These are phyloP conservation scores for Lethrus apterus DNA, from an alignment of 1,140 invertebrate genomes.

Conservation along the genomic window DNA sequence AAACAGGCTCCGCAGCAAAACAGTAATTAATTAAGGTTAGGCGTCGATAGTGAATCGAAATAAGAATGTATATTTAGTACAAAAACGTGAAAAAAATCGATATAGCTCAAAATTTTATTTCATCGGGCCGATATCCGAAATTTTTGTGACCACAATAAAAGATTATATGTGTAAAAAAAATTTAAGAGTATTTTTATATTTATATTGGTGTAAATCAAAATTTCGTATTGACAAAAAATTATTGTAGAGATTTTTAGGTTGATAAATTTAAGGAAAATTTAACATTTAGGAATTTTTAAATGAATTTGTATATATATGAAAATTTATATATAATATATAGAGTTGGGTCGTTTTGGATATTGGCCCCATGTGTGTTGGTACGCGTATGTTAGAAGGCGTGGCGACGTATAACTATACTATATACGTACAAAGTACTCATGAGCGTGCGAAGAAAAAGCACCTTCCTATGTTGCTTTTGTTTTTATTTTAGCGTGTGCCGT, in stretches of 20 bases:
- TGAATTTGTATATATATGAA: conserved; percentile 43
- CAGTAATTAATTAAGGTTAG: conserved; percentile 40
- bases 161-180: conserved; percentile 42
- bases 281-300: conserved; percentile 44
- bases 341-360: conserved; percentile 22
- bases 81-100: conserved; percentile 40
- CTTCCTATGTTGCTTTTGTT: conserved; percentile 41
- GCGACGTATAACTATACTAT: conserved; percentile 43
- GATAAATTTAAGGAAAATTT: conserved; percentile 40
- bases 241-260: conserved; percentile 40
- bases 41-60: conserved; percentile 42
- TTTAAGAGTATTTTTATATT: conserved; percentile 46
- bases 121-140: conserved; percentile 18
- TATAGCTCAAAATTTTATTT: conserved; percentile 44
- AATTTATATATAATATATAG: conserved; percentile 44
- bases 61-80: conserved; percentile 45
- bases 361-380: conserved; percentile 29
- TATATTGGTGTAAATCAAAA: conserved; percentile 46
- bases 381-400: conserved; percentile 38
- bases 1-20: conserved; percentile 31
- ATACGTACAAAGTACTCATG: conserved; percentile 44
- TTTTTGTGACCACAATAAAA: too few species aligned
- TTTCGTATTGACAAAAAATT: conserved; percentile 41
- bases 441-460: conserved; percentile 35
- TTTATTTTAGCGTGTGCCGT: conserved; percentile 42